Conservation (phyloP, 2,888 invertebrate genomes). For the Drosophila nr. perissopoda region DNA sequence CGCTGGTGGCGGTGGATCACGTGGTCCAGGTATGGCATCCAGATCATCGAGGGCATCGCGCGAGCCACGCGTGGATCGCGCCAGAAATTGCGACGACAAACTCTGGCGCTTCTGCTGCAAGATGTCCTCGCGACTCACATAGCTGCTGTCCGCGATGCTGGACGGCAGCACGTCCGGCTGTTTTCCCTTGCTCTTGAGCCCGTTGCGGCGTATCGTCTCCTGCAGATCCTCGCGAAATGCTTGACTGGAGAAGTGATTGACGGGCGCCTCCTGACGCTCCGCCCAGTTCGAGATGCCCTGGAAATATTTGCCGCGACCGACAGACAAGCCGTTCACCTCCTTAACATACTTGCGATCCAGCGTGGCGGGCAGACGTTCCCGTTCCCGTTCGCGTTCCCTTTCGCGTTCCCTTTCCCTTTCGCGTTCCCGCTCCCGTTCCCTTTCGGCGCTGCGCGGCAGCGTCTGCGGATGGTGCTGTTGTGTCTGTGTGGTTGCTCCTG, state of each 20-base stretch:
- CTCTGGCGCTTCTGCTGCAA: constrained; percentile 84
- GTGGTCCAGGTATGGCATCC: constrained; percentile 78
- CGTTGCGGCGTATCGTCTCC: constrained; percentile 84
- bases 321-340: constrained; percentile 54
- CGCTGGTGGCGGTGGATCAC: neutral
- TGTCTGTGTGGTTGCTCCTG: constrained; percentile 67
- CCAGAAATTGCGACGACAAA: constrained; percentile 80
- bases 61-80: constrained; percentile 81
- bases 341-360: constrained; percentile 63
- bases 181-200: constrained; percentile 64
- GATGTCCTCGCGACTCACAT: constrained; percentile 84
- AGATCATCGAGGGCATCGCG: constrained; percentile 82
- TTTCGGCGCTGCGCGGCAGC: constrained; percentile 57
- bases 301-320: constrained; percentile 86
- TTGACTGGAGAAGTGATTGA: constrained; percentile 83
- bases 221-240: constrained; percentile 84
- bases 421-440: constrained; percentile 56
- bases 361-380: constrained; percentile 53
- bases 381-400: constrained; percentile 72
- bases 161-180: constrained; percentile 14
- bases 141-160: constrained; percentile 59
- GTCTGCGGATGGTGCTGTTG: constrained; percentile 27
- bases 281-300: constrained; percentile 93
- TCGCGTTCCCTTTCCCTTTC: constrained; percentile 33
- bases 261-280: constrained; percentile 49